These are phyloP conservation scores for Lucilia sericata DNA, from an alignment of 1,140 invertebrate species.

Conservation along the genomic window DNA sequence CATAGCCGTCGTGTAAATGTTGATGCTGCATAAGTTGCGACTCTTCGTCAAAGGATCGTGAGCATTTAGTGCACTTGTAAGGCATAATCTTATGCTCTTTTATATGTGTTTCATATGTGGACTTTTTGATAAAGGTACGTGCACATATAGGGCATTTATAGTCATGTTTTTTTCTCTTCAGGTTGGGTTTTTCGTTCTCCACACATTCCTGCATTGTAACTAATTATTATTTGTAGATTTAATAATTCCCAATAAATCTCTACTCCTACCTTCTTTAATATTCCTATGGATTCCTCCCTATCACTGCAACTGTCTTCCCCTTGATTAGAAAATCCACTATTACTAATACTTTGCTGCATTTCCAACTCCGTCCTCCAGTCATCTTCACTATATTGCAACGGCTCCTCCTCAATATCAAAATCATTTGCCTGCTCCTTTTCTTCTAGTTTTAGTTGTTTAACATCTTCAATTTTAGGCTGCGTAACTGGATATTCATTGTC, in stretches of 20 bases:
- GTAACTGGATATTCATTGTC: not conserved
- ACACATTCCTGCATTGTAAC: too few species aligned
- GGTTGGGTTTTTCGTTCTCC: too few species aligned
- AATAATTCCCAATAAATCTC: too few species aligned
- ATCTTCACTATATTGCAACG: not conserved
- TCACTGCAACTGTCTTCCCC: too few species aligned
- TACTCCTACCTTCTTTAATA: too few species aligned
- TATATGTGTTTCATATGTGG: conserved; percentile 22
- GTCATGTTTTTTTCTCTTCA: too few species aligned
- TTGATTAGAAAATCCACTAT: too few species aligned
- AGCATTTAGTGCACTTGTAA: conserved; percentile 26
- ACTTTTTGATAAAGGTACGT: conserved; percentile 3
- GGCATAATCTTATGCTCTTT: not conserved
- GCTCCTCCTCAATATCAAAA: not conserved
- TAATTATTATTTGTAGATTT: too few species aligned
- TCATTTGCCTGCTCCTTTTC: not conserved
- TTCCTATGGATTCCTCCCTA: too few species aligned
- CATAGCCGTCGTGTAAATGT: conserved; percentile 56
- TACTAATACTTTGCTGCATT: too few species aligned
- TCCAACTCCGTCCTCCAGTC: not conserved
- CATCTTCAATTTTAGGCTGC: conserved; percentile 39
- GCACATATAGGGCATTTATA: not conserved
- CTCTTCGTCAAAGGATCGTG: conserved; percentile 45
- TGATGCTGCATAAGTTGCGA: conserved; percentile 54
- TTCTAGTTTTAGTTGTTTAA: not conserved